Evolutionary conservation across 2,113 vertebrate species (phyloP).

Genomic region (Marmota monax): DNA sequence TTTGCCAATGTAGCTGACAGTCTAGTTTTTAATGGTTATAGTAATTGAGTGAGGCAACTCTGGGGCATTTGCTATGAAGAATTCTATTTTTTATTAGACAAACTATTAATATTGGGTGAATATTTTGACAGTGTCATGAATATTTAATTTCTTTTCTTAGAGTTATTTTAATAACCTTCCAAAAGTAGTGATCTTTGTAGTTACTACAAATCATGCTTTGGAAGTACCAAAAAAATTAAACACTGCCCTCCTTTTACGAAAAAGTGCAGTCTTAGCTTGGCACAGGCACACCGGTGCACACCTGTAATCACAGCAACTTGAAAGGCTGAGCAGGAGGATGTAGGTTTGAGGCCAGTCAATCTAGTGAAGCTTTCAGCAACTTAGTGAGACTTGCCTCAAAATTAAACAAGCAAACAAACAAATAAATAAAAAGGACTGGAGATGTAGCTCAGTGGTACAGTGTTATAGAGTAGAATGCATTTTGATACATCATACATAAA

Average conservation of each 20-base stretch:
- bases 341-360: no score
- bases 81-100: conserved; percentile 85
- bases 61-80: conserved; percentile 86
- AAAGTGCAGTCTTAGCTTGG: no score
- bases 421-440: no score
- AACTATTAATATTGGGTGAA: conserved; percentile 78
- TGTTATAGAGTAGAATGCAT: no score
- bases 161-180: conserved; percentile 80
- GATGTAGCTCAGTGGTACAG: no score
- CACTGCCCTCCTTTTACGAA: conserved; percentile 73
- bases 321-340: not conserved
- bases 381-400: no score
- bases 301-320: no score
- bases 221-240: conserved; percentile 73
- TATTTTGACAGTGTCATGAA: conserved; percentile 80
- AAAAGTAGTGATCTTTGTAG: conserved; percentile 81
- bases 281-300: no score
- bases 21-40: conserved; percentile 82
- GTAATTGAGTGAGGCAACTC: conserved; percentile 85
- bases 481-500: no score
- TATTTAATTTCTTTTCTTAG: conserved; percentile 81
- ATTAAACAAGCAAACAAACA: no score
- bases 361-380: no score
- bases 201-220: conserved; percentile 81
- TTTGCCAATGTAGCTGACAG: conserved; percentile 78